Conservation (phyloP, 2,888 invertebrate species). For the Leucophora obtusa region DNA sequence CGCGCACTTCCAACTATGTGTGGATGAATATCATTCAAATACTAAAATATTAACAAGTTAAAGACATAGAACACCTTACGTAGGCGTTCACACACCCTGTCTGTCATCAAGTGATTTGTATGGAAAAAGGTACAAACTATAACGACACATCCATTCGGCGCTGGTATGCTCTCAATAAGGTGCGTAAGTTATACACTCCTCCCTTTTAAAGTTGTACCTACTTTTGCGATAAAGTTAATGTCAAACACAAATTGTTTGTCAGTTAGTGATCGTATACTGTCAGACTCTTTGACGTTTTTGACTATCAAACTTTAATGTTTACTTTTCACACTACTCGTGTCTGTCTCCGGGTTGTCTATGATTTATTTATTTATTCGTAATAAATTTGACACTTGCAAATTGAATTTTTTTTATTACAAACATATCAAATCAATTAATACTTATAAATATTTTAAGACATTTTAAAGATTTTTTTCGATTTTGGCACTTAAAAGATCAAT, state of each 20-base stretch:
- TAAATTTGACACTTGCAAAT: constrained; percentile 63
- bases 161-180: constrained; percentile 44
- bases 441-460: constrained; percentile 29
- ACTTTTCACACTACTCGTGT: constrained; percentile 58
- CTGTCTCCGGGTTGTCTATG: constrained; percentile 44
- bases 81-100: constrained; percentile 62
- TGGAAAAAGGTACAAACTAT: constrained; percentile 1
- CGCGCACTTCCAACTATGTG: constrained; percentile 15
- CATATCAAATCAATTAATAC: constrained; percentile 56
- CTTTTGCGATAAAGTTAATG: constrained; percentile 5
- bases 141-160: background rate
- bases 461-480: constrained; percentile 35
- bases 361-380: constrained; percentile 58
- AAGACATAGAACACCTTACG: constrained; percentile 36
- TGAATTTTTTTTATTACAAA: constrained; percentile 50
- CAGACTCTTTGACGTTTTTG: constrained; percentile 52
- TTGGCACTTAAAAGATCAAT: constrained; percentile 43
- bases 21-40: background rate
- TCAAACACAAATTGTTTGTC: constrained; percentile 32
- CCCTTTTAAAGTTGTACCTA: constrained; percentile 37
- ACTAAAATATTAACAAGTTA: constrained; percentile 27
- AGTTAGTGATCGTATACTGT: constrained; percentile 51
- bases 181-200: constrained; percentile 59
- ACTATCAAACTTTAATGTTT: constrained; percentile 49
- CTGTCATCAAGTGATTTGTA: constrained; percentile 60